phyloP scores from a whole-genome alignment of 2,113 vertebrate genomes.

The Butorides virescens region DNA sequence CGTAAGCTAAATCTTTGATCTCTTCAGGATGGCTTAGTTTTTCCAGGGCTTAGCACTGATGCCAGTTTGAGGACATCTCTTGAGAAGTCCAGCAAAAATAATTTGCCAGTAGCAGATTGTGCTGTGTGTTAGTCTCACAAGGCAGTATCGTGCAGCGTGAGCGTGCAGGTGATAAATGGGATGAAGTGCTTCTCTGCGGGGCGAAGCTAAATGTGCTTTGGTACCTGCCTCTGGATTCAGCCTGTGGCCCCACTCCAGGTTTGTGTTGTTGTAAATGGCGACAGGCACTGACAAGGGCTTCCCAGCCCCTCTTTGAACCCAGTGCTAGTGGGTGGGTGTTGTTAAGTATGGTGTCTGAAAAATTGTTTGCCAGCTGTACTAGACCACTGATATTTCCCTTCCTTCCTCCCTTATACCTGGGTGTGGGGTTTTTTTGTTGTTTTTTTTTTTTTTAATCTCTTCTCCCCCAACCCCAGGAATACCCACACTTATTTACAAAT shows the following conservation, averaged over 20 bases:
- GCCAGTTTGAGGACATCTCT: background rate
- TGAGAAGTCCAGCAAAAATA: background rate
- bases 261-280: background rate
- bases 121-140: background rate
- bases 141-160: rapidly evolving
- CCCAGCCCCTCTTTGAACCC: background rate
- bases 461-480: background rate
- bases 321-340: background rate
- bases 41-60: background rate
- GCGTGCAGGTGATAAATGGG: background rate
- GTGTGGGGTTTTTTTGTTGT: background rate
- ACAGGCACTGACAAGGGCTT: background rate
- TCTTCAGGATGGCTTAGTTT: background rate
- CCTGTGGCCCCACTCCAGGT: background rate
- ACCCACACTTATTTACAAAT: background rate
- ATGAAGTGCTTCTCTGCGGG: background rate
- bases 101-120: background rate
- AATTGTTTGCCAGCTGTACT: background rate
- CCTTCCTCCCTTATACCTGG: background rate
- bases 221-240: background rate
- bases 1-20: background rate
- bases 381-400: background rate
- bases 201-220: background rate
- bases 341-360: background rate
- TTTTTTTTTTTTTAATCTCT: background rate